Evolutionary conservation across 2,888 invertebrate genomes (phyloP).

Genomic region (Agrenia bidenticulata): DNA sequence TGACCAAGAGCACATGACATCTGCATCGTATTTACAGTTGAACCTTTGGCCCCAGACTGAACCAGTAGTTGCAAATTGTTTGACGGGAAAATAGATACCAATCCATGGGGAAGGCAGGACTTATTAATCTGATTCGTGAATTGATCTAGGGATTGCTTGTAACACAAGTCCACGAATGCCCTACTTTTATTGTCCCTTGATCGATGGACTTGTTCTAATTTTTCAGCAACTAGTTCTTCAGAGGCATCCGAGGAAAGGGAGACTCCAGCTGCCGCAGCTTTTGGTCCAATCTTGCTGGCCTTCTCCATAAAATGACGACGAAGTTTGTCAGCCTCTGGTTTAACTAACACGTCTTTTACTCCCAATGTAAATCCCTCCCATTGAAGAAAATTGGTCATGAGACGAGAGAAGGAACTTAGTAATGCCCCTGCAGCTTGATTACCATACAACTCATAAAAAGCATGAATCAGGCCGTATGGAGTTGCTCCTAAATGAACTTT

Average conservation of each 20-base stretch:
- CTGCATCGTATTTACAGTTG: constrained; percentile 95
- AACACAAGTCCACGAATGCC: constrained; percentile 76
- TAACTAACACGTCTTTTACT: constrained; percentile 88
- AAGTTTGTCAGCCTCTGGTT: constrained; percentile 69
- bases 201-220: constrained; percentile 69
- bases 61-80: constrained; percentile 99
- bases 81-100: constrained; percentile 82
- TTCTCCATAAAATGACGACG: constrained; percentile 69
- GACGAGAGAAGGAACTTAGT: constrained; percentile 83
- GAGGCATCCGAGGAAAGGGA: constrained; percentile 65
- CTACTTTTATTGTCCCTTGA: constrained; percentile 71
- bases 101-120: constrained; percentile 79
- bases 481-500: constrained; percentile 97
- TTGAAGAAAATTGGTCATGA: constrained; percentile 89
- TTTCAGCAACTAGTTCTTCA: constrained; percentile 62
- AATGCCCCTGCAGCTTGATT: constrained; percentile 77
- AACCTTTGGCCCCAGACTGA: constrained; percentile 97
- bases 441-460: constrained; percentile 94
- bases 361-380: constrained; percentile 91
- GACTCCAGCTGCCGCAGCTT: constrained; percentile 69
- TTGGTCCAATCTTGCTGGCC: constrained; percentile 65
- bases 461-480: constrained; percentile 89
- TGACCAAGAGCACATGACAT: constrained; percentile 97
- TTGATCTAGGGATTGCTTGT: constrained; percentile 75
- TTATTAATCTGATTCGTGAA: constrained; percentile 89